Base-by-base conservation (phyloP, 2,113 vertebrate genomes). In the Neomonachus schauinslandi region DNA sequence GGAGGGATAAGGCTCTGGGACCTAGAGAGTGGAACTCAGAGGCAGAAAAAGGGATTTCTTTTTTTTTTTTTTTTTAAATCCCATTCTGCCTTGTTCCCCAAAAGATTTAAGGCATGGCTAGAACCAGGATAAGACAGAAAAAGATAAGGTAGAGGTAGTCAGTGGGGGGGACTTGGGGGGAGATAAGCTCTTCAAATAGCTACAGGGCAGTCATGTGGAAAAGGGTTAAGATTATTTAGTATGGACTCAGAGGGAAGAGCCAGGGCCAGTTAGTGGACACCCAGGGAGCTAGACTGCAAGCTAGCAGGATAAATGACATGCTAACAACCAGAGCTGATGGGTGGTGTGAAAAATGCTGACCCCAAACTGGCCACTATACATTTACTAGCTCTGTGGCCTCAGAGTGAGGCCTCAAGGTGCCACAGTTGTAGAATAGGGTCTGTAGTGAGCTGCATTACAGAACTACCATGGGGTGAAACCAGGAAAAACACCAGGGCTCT, bases 151-250 rank as follows among this genome's bases (percentile, higher is more conserved):
- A 91, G 42, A 95, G 72, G 65, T 33, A 72, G 51, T 67, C n/a
- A 26, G 31, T 21, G 16, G 51, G 74, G 74, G 76, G 81, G 22
- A 65, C 0, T 0, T 18, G 5, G 82, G 13, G 67, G n/a, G 77
- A 82, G 89, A 88, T 67, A 91, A 96, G 46, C 57, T 90, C 69
- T 96, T 94, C 31, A 49, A 82, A 95, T 49, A 67, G 87, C 92
- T 94, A 69, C 1, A 76, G 42, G 71, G 87, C 16, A 88, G 90
- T 96, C 86, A 71, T 59, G 83, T 81, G 63, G 86, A 76, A 90
- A 89, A 53, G 69, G 80, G 92, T 87, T 86, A 81, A 46, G 72
- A 42, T 5, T 53, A 82, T 79, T 65, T 82, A 63, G 92, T 76
- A 7, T 36, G 59, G 49, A 69, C 67, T 19, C 33, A 84, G 46